phyloP scores from a whole-genome alignment of 2,113 vertebrate genomes.

The Sinocyclocheilus rhinocerous region DNA sequence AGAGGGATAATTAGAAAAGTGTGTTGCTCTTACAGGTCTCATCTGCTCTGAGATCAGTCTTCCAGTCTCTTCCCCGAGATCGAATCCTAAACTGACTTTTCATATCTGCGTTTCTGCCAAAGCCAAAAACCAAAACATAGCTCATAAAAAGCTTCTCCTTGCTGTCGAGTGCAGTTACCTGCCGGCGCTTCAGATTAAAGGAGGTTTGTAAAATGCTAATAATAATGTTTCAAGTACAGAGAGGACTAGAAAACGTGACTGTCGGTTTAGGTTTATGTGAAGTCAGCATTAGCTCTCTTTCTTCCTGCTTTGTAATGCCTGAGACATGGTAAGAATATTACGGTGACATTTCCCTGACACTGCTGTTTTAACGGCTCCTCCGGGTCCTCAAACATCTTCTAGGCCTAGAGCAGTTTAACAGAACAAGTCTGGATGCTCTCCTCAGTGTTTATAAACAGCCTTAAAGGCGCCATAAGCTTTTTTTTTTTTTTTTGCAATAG shows the following conservation, averaged over 20 bases:
- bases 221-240: neutral
- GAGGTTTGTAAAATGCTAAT: neutral
- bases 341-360: conserved; percentile 13
- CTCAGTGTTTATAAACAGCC: neutral
- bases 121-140: neutral
- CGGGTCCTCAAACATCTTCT: neutral
- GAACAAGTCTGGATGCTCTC: neutral
- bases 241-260: neutral
- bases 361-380: neutral
- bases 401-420: conserved; percentile 2
- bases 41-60: conserved; percentile 9
- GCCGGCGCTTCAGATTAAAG: neutral
- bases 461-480: neutral
- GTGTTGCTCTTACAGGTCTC: conserved; percentile 2
- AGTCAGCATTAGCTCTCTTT: conserved; percentile 33
- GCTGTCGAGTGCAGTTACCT: neutral
- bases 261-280: conserved; percentile 20
- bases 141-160: neutral
- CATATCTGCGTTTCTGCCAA: conserved; percentile 2
- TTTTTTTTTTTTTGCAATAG: neutral
- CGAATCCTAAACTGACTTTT: conserved; percentile 8
- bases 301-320: neutral
- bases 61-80: neutral
- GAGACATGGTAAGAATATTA: conserved; percentile 8
- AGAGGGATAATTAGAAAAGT: conserved; percentile 15